A percentile compares a stretch with the other conserved stretches of the same genome.
phyloP scores from a whole-genome alignment of 2,888 invertebrate species.

The Alentia gelatinosa region DNA sequence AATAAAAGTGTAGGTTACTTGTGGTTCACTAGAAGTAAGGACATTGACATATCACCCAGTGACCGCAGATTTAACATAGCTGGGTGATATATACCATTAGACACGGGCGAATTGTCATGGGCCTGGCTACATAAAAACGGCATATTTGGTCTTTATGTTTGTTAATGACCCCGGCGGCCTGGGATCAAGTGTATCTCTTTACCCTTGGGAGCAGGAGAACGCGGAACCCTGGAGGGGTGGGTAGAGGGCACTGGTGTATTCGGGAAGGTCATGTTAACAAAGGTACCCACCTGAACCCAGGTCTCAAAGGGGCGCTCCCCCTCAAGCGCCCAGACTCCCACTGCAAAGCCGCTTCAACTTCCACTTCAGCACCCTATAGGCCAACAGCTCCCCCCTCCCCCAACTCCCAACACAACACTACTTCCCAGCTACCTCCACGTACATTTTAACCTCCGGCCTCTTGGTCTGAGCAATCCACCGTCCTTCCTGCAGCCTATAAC shows the following conservation, averaged over 20 bases:
- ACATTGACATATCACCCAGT: no score
- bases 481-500: no score
- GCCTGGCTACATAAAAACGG: not conserved
- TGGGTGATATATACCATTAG: conserved; percentile 4
- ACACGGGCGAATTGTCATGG: not conserved
- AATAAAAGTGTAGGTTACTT: no score
- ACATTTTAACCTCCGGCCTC: no score
- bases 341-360: not conserved
- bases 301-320: not conserved
- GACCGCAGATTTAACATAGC: no score
- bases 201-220: not conserved
- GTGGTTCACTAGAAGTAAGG: no score
- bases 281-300: not conserved
- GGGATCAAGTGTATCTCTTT: not conserved
- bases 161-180: not conserved
- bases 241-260: not conserved
- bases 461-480: no score
- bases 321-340: not conserved
- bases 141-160: not conserved
- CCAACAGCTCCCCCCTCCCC: no score
- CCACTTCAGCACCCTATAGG: not conserved
- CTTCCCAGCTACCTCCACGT: no score
- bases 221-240: no score
- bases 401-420: no score
- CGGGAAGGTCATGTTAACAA: not conserved